phyloP scores from a whole-genome alignment of 2,888 invertebrate species.

The Abrostola tripartita region DNA sequence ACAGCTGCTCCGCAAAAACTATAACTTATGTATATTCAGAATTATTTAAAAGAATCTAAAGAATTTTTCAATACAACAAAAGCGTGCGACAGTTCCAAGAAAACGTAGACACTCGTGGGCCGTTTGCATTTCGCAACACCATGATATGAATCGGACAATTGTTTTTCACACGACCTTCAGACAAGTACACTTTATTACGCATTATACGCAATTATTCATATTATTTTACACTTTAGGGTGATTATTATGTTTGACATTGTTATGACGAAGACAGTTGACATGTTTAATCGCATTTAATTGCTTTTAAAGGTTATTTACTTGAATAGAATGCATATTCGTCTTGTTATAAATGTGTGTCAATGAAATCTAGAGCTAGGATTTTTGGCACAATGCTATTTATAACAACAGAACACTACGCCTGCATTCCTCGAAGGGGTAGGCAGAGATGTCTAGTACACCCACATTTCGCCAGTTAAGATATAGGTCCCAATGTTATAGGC shows the following conservation, averaged over 20 bases:
- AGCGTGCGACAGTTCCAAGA: slow-evolving; percentile 21
- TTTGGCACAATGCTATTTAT: not conserved
- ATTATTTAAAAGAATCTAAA: not conserved
- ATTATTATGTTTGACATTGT: slow-evolving; percentile 55
- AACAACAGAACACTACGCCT: not conserved
- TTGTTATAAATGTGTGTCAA: slow-evolving; percentile 23
- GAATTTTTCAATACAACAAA: not conserved
- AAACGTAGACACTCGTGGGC: slow-evolving; percentile 12
- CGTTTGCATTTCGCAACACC: slow-evolving; percentile 59
- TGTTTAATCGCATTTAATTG: slow-evolving; percentile 32
- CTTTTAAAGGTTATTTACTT: slow-evolving; percentile 19
- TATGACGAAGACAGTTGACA: slow-evolving; percentile 44
- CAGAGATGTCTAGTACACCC: no score
- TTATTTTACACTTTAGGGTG: slow-evolving; percentile 25
- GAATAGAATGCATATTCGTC: slow-evolving; percentile 14
- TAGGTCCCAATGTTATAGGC: no score
- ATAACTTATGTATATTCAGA: not conserved
- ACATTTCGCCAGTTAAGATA: no score
- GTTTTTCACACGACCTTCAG: slow-evolving; percentile 65
- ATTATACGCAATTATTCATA: slow-evolving; percentile 45
- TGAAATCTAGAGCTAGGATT: slow-evolving; percentile 14
- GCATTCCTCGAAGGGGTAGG: no score
- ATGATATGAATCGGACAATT: slow-evolving; percentile 66
- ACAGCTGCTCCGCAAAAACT: no score
- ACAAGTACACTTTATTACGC: slow-evolving; percentile 41